Conservation (phyloP, 2,888 invertebrate species). For the Temnothorax ravouxi region DNA sequence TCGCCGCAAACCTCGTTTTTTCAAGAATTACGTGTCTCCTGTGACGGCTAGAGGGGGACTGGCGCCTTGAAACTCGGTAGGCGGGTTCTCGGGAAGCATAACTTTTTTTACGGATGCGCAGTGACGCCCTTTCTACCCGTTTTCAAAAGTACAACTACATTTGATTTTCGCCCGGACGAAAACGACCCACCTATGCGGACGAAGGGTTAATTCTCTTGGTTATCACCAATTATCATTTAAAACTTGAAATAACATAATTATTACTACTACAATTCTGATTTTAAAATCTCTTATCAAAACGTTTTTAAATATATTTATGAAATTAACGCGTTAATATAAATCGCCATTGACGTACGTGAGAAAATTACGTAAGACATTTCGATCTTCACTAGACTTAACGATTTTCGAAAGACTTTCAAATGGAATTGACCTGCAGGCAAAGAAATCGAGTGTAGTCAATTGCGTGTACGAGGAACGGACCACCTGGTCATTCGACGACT, state of each 20-base stretch:
- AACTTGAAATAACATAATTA: background rate
- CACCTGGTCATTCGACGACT: slow-evolving; percentile 80
- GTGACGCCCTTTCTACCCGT: too few species aligned
- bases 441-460: slow-evolving; percentile 67
- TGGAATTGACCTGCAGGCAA: slow-evolving; percentile 54
- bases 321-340: background rate
- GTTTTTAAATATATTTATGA: background rate
- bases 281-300: background rate
- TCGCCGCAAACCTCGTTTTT: too few species aligned
- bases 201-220: background rate
- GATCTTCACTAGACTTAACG: background rate
- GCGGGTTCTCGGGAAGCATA: too few species aligned
- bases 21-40: too few species aligned
- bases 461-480: slow-evolving; percentile 74
- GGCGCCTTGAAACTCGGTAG: too few species aligned
- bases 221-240: background rate
- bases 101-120: too few species aligned
- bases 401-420: slow-evolving; percentile 1
- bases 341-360: background rate
- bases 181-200: too few species aligned
- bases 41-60: too few species aligned
- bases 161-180: too few species aligned
- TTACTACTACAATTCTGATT: background rate
- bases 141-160: too few species aligned
- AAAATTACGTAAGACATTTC: background rate